A percentile compares a stretch with the other conserved stretches of the same genome.
Evolutionary conservation across 2,797 vertebrate species (phyloP).

Genomic region (Lepus townsendii): DNA sequence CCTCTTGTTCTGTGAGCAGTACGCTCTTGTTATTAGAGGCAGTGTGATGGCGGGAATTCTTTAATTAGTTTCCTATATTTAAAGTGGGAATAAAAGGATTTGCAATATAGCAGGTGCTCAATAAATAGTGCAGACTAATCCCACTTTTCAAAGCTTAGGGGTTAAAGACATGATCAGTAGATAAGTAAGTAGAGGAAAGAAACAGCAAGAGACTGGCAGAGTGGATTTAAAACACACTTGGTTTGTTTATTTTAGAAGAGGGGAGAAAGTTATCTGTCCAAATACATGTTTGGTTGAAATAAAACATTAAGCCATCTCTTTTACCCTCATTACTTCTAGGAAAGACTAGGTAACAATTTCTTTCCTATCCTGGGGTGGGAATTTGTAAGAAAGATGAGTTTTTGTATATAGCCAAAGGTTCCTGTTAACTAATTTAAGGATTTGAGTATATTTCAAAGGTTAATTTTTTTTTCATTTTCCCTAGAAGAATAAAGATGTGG

Average conservation of each 20-base stretch:
- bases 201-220: conserved; percentile 37
- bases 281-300: conserved; percentile 62
- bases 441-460: not conserved
- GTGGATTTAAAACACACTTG: conserved; percentile 40
- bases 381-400: conserved; percentile 14
- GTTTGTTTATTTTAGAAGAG: conserved; percentile 79
- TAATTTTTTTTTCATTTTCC: not conserved
- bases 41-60: conserved; percentile 22
- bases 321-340: conserved; percentile 54
- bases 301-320: not conserved
- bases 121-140: conserved; percentile 71
- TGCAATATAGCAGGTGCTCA: conserved; percentile 80
- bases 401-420: conserved; percentile 8
- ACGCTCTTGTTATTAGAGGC: not conserved
- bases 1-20: not conserved
- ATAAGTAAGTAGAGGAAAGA: conserved; percentile 56
- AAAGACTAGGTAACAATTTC: not conserved
- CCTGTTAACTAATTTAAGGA: conserved; percentile 44
- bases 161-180: conserved; percentile 70
- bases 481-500: conserved; percentile 21
- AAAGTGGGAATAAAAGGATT: conserved; percentile 61
- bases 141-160: conserved; percentile 72
- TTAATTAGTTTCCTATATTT: conserved; percentile 70
- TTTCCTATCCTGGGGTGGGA: not conserved
- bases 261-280: conserved; percentile 68